A percentile compares a stretch with the other conserved stretches of the same genome.
These are phyloP conservation scores for Thripadectes ignobilis DNA, from an alignment of 2,797 vertebrate genomes.

Conservation along the genomic window DNA sequence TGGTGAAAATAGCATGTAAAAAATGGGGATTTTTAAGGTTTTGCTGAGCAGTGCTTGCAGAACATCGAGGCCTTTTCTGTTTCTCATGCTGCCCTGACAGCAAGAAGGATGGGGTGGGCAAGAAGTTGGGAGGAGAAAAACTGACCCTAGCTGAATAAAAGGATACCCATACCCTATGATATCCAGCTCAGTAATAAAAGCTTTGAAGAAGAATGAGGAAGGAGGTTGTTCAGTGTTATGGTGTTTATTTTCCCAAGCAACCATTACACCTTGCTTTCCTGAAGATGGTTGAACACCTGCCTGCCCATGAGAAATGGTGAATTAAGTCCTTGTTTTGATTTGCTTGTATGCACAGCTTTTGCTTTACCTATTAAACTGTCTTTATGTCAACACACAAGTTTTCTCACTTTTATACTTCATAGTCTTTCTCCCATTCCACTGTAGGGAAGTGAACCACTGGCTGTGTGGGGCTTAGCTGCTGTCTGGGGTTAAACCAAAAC, in stretches of 20 bases:
- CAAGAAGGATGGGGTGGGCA: neutral
- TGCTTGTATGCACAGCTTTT: neutral
- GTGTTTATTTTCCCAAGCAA: neutral
- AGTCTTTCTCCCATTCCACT: accelerated
- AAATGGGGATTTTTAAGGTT: neutral
- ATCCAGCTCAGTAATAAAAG: neutral
- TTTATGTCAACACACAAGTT: neutral
- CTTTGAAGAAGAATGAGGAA: neutral
- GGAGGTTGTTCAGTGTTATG: neutral
- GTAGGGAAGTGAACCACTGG: neutral
- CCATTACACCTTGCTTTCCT: accelerated
- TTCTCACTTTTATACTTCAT: neutral
- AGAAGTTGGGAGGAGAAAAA: neutral
- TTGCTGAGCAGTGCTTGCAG: neutral
- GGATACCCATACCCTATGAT: neutral
- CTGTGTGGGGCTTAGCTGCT: neutral
- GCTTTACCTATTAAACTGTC: neutral
- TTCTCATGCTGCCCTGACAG: neutral
- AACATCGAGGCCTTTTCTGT: neutral
- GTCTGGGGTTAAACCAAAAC: neutral
- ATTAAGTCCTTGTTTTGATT: neutral
- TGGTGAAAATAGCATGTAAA: neutral
- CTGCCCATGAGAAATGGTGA: neutral
- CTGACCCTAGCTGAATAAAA: neutral
- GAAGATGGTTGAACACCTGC: neutral